phyloP scores from a whole-genome alignment of 1,140 invertebrate genomes.

The Leptonema lineaticorne region DNA sequence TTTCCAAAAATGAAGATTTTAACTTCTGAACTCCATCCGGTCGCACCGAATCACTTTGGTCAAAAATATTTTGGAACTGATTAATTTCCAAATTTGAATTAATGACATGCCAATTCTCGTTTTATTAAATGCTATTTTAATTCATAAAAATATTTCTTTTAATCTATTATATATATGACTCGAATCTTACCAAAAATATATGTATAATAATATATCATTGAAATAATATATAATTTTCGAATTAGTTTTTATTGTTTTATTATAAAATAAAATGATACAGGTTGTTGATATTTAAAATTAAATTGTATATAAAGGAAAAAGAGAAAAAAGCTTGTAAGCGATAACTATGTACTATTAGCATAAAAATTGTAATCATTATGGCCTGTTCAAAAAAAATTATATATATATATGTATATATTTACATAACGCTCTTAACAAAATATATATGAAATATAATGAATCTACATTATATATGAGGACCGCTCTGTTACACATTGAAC shows the following conservation, averaged over 20 bases:
- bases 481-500: not conserved
- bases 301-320: not conserved
- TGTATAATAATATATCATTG: conserved; percentile 2
- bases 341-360: conserved; percentile 15
- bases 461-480: no score
- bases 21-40: conserved; percentile 90
- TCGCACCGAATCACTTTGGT: conserved; percentile 98
- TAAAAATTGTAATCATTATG: not conserved
- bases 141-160: not conserved
- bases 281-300: not conserved
- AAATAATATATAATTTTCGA: not conserved
- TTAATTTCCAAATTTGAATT: conserved; percentile 51
- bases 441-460: conserved; percentile 25
- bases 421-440: conserved; percentile 23
- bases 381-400: no score
- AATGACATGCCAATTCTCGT: not conserved
- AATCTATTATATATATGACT: not conserved
- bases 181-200: not conserved
- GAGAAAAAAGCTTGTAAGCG: conserved; percentile 22
- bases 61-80: conserved; percentile 99
- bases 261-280: conserved; percentile 30
- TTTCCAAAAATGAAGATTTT: conserved; percentile 94
- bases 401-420: no score
- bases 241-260: conserved; percentile 28
- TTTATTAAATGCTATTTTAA: no score